Base-by-base conservation (phyloP, 2,797 vertebrate genomes). In the Muraenolepis orangiensis region DNA sequence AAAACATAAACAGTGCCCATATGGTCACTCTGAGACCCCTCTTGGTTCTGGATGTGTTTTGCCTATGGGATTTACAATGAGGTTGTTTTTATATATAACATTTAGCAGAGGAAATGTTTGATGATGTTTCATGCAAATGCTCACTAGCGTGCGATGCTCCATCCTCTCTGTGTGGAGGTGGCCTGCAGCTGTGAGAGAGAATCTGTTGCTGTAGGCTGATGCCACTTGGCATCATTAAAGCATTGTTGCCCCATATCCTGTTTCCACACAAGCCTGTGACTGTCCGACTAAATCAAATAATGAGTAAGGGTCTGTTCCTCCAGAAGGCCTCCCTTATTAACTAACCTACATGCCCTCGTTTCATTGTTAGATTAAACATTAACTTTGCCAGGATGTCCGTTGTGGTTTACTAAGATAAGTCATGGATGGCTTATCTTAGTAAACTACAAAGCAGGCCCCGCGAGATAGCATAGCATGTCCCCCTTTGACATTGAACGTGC, bases 311-410 rank as follows among this genome's bases (percentile, higher is more conserved):
- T 74, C 16, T 11, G 10, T 70, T 73, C 83, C 83, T 71, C 78
- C 77, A 74, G 28, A 26, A 31, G 28, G 20, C 46, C 1, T 67
- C 28, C 29, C 13, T 67, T 30, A 67, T 28, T 18, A 12, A 6
- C 66, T 16, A n/a, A n/a, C 30, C 28, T 67, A 67, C 28, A 14
- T 30, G 1, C 28, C 14, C 3, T 30, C 26, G n/a, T 6, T 67
- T 4, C 16, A 31, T 6, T 67, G 8, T 67, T 29, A 7, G 66
- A 28, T 86, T 70, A 81, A 84, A 83, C 66, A 81, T 89, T 86
- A 76, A 84, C 80, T 28, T 57, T 1, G 23, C 23, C 74, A 30
- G 42, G 28, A 76, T 74, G 42, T 66, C 3, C 32, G 34, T 13
- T 74, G 23, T 69, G 12, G 67, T 74, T 14, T 73, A 71, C 78